Evolutionary conservation across 2,113 vertebrate species (phyloP).

Genomic region (Dunckerocampus dactyliophorus): DNA sequence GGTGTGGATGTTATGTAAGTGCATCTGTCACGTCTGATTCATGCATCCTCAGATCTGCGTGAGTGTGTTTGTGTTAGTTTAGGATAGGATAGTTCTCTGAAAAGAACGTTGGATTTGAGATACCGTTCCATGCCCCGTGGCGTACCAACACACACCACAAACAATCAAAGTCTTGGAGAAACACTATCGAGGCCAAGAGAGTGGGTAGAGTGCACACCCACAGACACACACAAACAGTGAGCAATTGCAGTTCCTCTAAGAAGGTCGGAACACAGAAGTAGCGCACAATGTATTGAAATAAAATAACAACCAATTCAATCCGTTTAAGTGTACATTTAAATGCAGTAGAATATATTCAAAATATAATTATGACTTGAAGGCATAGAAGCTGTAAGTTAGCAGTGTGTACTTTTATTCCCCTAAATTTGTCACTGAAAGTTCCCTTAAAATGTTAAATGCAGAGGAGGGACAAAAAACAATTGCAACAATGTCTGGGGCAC

Average conservation of each 20-base stretch:
- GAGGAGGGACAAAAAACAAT: no score
- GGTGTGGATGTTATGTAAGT: conserved; percentile 55
- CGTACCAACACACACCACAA: conserved; percentile 41
- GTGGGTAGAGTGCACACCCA: conserved; percentile 46
- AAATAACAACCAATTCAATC: not conserved
- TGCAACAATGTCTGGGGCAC: no score
- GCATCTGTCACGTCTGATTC: conserved; percentile 55
- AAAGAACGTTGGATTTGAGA: conserved; percentile 29
- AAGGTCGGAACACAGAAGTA: conserved; percentile 40
- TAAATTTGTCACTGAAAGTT: no score
- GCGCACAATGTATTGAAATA: conserved; percentile 18
- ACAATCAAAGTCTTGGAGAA: conserved; percentile 53
- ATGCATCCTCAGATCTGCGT: conserved; percentile 51
- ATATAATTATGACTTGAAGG: no score
- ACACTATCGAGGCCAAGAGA: conserved; percentile 38
- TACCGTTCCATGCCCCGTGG: conserved; percentile 41
- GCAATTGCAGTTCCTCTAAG: conserved; percentile 37
- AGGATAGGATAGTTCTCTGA: conserved; percentile 32
- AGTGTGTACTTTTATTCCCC: no score
- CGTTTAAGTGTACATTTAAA: not conserved
- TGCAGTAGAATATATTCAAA: no score
- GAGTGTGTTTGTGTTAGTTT: conserved; percentile 39
- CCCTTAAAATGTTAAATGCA: no score
- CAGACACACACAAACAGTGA: conserved; percentile 1
- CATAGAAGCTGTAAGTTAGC: no score